Conservation (phyloP, 2,113 vertebrate species). For the Cochlearius cochlearius region DNA sequence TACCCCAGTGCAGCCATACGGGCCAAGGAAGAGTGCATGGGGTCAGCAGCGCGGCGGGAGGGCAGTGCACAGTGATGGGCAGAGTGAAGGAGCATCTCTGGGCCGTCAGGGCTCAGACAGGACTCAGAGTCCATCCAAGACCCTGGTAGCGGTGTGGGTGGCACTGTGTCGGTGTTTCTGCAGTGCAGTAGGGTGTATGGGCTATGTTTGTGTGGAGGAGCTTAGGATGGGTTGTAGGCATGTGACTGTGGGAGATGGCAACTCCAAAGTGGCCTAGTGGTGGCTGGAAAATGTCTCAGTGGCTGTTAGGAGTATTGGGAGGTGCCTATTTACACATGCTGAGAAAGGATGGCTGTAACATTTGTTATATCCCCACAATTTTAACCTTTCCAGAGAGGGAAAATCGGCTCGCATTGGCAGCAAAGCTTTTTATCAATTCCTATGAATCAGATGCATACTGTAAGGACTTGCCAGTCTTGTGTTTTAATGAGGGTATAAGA, state of each 20-base stretch:
- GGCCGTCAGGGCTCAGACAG: background rate
- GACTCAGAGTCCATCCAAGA: background rate
- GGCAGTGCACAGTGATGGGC: background rate
- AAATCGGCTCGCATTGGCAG: background rate
- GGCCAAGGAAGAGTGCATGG: background rate
- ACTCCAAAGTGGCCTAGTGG: background rate
- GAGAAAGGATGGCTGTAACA: background rate
- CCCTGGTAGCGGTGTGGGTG: background rate
- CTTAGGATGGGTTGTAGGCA: background rate
- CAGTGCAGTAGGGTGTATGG: fast-evolving
- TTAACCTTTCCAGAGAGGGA: background rate
- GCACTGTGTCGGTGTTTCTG: background rate
- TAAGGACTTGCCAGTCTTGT: background rate
- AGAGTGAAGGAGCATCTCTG: background rate
- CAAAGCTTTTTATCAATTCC: background rate
- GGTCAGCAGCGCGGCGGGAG: background rate
- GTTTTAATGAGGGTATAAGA: background rate
- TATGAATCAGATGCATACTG: background rate
- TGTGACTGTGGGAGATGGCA: background rate
- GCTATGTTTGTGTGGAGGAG: background rate
- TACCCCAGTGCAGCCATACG: background rate
- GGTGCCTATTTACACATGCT: background rate
- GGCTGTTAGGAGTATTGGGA: background rate
- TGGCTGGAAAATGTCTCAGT: background rate
- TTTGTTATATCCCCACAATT: background rate